Base-by-base conservation (phyloP, 2,888 invertebrate species). In the Caenorhabditis japonica region DNA sequence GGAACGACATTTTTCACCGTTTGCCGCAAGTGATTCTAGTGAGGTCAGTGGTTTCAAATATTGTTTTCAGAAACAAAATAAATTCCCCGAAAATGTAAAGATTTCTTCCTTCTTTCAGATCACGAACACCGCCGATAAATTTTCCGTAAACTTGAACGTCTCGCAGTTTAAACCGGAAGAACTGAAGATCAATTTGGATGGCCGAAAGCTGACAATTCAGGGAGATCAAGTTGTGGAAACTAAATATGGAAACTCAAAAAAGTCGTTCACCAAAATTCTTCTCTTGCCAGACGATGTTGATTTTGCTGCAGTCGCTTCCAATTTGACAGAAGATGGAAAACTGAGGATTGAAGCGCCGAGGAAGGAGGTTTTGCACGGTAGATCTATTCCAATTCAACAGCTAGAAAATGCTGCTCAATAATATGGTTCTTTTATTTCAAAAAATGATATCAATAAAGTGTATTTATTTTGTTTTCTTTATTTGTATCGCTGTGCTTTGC, bases 121-220 rank as follows among this genome's bases (percentile, higher is more conserved):
- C 10, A 34, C 41, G 25, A 61, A 61, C 33, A 27, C 15, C 30
- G 30, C 44, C 4, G 27, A 44, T 0, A 53, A 62, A 39, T 62
- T 53, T 13, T 34, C 44, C 13, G 19, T 61, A 17, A 41, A 52
- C n/a, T 52, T 61, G 17, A 25, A 52, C n/a, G 61, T 61, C 8
- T 61, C 61, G n/a, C 52, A 61, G 1, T 61, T 61, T 36, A 52
- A 53, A 27, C 61, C 61, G 15, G 61, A 61, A 27, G 21, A 61
- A 2, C 25, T 61, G 27, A 53, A 53, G 23, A 47, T 62, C 36
- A 44, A 62, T n/a, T 38, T 62, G 52, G 52, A 61, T 10, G 61
- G 61, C 43, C 21, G 53, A 25, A 44, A 43, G 10, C 27, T 62
- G 43, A 52, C 44, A 7, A 62, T 62, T 33, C 27, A 62, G 39